Base-by-base conservation (phyloP, 2,113 vertebrate species). In the Amazona vittata region DNA sequence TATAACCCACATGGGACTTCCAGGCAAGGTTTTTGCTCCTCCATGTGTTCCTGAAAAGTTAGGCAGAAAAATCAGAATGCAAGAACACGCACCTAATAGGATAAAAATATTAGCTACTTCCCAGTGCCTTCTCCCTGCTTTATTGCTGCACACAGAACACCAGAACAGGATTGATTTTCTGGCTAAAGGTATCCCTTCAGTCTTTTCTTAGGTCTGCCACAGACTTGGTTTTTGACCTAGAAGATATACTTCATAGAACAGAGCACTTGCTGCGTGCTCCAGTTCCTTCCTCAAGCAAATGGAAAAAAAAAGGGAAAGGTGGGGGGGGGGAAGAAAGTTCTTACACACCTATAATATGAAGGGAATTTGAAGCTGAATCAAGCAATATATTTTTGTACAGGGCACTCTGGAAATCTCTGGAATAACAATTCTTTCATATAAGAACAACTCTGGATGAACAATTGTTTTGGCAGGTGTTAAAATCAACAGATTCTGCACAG, bases 251-350 rank as follows among this genome's bases (percentile, higher is more conserved):
- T 74, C 68, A 26, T 26, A 83, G 13, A 43, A 74, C 10, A 69
- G 35, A 69, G n/a, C 31, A 60, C 57, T 31, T 83, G n/a, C 37
- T 78, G 29, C 19, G 12, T 77, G 28, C 55, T 82, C 19, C 29
- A 47, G 11, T 69, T 83, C 22, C n/a, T 47, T 14, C 19, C 37
- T 29, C 14, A n/a, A 52, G 25, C 33, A 68, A 63, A 33, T 1
- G 8, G 5, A 22, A 43, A 35, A 44, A 46, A 37, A 11, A 53
- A 17, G 3, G 5, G 2, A 1, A 6, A 1, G 16, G 5, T 1
- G 53, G 7, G 1, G 12, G 1, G 1, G 2, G 9, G 6, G 26
- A 28, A 49, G 8, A 53, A 94, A 52, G 4, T 39, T 47, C 12
- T n/a, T 26, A 33, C 12, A 29, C 9, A 33, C 9, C 9, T 52